These are phyloP conservation scores for Scaptomyza flava DNA, from an alignment of 2,888 invertebrate species.

Conservation along the genomic window DNA sequence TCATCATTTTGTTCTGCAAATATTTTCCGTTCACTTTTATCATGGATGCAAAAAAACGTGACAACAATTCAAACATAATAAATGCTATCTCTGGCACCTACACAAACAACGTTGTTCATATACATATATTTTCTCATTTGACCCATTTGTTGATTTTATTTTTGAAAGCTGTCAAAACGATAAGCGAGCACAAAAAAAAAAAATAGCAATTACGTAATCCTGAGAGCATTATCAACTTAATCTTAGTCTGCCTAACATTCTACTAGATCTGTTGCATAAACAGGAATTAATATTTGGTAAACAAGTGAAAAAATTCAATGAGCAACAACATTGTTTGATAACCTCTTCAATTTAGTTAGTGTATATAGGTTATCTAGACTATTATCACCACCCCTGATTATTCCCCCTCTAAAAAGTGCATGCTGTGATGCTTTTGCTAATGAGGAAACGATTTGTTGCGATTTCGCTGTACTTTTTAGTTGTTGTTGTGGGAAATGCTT, in stretches of 20 bases:
- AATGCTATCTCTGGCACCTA: neutral
- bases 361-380: neutral
- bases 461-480: slow-evolving; percentile 18
- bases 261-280: neutral
- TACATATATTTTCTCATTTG: neutral
- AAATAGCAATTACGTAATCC: slow-evolving; percentile 40
- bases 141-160: slow-evolving; percentile 26
- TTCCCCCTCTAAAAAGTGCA: neutral
- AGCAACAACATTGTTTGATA: slow-evolving; percentile 7
- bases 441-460: slow-evolving; percentile 62
- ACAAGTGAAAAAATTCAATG: too few relatives aligned
- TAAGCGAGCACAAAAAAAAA: slow-evolving; percentile 29
- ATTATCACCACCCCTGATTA: neutral
- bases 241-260: neutral
- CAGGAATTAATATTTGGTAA: neutral
- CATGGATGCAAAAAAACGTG: neutral
- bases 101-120: neutral
- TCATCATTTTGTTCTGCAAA: neutral
- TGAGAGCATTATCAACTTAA: slow-evolving; percentile 10
- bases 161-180: slow-evolving; percentile 29
- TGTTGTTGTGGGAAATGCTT: slow-evolving; percentile 20
- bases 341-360: slow-evolving; percentile 16
- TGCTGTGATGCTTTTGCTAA: slow-evolving; percentile 23
- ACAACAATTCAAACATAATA: slow-evolving; percentile 2
- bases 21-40: neutral